phyloP scores from a whole-genome alignment of 2,113 vertebrate genomes.

The Scytalopus superciliaris region DNA sequence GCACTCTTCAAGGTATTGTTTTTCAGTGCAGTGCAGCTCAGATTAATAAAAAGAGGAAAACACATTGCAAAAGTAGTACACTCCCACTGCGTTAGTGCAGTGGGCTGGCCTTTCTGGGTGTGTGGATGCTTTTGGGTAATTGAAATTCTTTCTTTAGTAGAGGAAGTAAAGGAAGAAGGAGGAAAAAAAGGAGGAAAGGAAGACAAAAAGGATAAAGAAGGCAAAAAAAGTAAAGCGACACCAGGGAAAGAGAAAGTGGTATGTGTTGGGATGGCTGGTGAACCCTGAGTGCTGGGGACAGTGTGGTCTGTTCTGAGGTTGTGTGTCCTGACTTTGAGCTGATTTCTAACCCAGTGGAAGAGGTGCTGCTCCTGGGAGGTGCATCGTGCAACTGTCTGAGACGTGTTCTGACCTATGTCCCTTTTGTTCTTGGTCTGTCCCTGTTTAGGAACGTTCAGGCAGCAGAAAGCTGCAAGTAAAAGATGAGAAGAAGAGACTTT shows the following conservation, averaged over 20 bases:
- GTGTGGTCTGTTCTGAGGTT: background rate
- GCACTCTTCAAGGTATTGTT: background rate
- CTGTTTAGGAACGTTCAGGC: slow-evolving; percentile 56
- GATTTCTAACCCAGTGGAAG: background rate
- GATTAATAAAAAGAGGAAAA: background rate
- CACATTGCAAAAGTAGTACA: background rate
- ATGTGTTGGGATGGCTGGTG: background rate
- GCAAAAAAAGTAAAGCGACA: slow-evolving; percentile 66
- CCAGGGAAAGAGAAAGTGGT: slow-evolving; percentile 68
- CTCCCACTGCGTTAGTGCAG: background rate
- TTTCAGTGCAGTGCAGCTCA: background rate
- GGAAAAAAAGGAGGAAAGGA: slow-evolving; percentile 58
- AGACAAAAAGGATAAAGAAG: slow-evolving; percentile 75
- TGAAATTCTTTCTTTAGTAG: background rate
- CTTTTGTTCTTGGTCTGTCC: background rate
- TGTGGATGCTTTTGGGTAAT: background rate
- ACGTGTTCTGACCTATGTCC: background rate
- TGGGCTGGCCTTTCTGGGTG: background rate
- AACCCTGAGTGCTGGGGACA: background rate
- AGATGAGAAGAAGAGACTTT: slow-evolving; percentile 51
- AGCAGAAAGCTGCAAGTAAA: slow-evolving; percentile 73
- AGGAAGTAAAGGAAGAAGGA: background rate
- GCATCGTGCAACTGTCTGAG: background rate
- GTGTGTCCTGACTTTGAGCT: background rate
- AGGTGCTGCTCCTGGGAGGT: background rate